Base-by-base conservation (phyloP, 2,888 invertebrate genomes). In the Acronicta alni region DNA sequence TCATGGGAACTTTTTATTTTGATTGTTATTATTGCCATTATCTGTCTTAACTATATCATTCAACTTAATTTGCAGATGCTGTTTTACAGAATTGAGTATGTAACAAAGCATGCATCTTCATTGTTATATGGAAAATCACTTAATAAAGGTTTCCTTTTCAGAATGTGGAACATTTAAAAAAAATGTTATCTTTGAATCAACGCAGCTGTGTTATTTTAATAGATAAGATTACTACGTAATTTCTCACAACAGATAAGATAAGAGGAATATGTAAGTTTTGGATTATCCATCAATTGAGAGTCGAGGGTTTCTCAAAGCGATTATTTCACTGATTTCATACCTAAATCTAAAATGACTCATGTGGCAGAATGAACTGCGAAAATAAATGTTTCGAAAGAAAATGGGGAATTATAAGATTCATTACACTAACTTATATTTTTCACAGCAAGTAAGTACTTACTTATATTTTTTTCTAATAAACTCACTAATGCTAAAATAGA, bases 181-280 rank as follows among this genome's bases (percentile, higher is more conserved):
- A 30, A 35, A 49, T 62, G 61, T 69, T 67, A 72, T 60, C 58
- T 55, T 38, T n/a, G 54, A 73, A 75, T 75, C 69, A 71, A 64
- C 61, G 52, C 44, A 46, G 51, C 44, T 51, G 49, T 69, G 69
- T 77, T 67, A 59, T 66, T 69, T 65, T 51, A 54, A 26, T 41
- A 30, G 76, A 80, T 76, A 78, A 80, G 77, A 79, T 73, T 68
- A 66, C 52, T 51, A 62, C 64, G 62, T 68, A 73, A 67, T 70
- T 70, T 62, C 10, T 62, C n/a, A 58, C 38, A 57, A 51, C 16
- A 56, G 57, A 64, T 61, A 70, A 42, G 59, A 66, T 64, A 74
- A 68, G 63, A 63, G 51, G 49, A 60, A 39, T 48, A 72, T 65
- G 61, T 46, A 48, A 47, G 52, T 59, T 64, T 62, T 37, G 53